Evolutionary conservation across 1,140 invertebrate species (phyloP).

Genomic region (Sesamia nonagrioides): DNA sequence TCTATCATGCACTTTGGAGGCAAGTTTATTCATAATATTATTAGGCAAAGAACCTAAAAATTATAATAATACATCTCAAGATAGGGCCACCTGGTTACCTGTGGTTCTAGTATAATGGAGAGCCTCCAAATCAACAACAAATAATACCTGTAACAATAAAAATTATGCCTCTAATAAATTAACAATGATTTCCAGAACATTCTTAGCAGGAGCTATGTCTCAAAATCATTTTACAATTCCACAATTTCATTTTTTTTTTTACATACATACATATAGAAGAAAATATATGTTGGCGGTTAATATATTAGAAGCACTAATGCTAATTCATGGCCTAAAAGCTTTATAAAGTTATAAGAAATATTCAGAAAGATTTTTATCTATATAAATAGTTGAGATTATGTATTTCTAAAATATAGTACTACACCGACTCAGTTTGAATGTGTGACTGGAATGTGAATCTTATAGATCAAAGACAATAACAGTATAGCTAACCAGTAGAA

Average conservation of each 20-base stretch:
- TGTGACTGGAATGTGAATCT: conserved; percentile 45
- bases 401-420: conserved; percentile 23
- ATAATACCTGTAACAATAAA: not conserved
- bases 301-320: conserved; percentile 39
- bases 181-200: conserved; percentile 16
- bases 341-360: conserved; percentile 30
- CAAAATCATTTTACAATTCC: conserved; percentile 13
- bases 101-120: not conserved
- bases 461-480: conserved; percentile 38
- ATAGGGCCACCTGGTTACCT: too few species aligned
- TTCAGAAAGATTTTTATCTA: conserved; percentile 10
- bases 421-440: conserved; percentile 31
- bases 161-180: not conserved
- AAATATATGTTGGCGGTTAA: conserved; percentile 37
- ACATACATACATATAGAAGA: conserved; percentile 20
- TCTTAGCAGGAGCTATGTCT: conserved; percentile 14
- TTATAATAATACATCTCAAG: not conserved
- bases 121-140: not conserved
- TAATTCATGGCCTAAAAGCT: conserved; percentile 38
- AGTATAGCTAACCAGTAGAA: conserved; percentile 38
- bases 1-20: not conserved
- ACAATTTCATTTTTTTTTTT: conserved; percentile 17
- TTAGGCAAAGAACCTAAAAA: not conserved
- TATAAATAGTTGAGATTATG: conserved; percentile 37
- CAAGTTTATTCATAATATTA: not conserved